Percentiles rank a stretch among this genome's conserved stretches.
These are phyloP conservation scores for Poeciliopsis retropinna DNA, from an alignment of 2,113 vertebrate genomes.

Conservation along the genomic window DNA sequence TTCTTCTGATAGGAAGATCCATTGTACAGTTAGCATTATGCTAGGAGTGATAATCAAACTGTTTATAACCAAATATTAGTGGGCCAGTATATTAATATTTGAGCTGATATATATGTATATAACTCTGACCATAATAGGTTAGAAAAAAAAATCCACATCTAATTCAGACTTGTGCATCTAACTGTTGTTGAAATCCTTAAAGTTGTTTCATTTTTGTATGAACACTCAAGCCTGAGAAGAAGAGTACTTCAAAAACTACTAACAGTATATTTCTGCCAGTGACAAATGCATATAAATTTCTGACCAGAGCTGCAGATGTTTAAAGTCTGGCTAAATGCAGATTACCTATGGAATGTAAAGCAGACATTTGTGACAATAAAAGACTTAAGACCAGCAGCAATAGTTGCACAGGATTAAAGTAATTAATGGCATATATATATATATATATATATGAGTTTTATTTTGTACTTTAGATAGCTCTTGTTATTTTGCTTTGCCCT, in stretches of 20 bases:
- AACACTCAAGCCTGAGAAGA: not conserved
- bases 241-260: not conserved
- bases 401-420: constrained; percentile 30
- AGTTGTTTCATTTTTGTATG: not conserved
- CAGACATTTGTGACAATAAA: constrained; percentile 31
- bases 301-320: not conserved
- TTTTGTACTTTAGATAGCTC: not conserved
- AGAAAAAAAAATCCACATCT: not conserved
- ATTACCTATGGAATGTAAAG: not conserved
- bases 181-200: not conserved
- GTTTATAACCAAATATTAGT: too few relatives aligned
- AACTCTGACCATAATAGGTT: not conserved
- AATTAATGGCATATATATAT: not conserved
- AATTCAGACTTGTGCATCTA: not conserved
- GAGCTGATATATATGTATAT: not conserved
- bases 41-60: not conserved
- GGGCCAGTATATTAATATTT: not conserved
- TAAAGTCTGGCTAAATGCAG: constrained; percentile 21
- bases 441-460: not conserved
- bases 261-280: not conserved
- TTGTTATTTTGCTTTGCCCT: not conserved
- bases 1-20: not conserved
- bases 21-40: not conserved
- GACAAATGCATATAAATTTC: not conserved
- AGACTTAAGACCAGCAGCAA: constrained; percentile 39